Evolutionary conservation across 2,797 vertebrate species (phyloP).

Genomic region (Psittacula derbiana): DNA sequence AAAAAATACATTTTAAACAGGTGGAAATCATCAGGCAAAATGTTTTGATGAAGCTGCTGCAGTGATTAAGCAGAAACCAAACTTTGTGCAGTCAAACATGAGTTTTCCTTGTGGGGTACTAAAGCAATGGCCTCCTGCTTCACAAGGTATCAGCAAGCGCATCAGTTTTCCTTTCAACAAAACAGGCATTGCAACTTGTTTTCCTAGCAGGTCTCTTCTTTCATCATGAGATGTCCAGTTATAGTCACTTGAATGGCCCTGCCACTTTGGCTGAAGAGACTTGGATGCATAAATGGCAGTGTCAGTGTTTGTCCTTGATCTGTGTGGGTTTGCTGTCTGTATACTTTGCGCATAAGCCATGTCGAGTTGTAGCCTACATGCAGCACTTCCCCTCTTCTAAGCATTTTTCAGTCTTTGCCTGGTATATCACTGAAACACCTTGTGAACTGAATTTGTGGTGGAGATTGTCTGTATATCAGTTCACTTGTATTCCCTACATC

Average conservation of each 20-base stretch:
- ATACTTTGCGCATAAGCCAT: neutral
- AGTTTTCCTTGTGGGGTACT: neutral
- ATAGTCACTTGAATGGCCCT: no score
- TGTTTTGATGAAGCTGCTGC: neutral
- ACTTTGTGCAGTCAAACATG: neutral
- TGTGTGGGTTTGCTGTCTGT: neutral
- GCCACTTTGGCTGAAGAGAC: neutral
- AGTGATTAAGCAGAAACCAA: neutral
- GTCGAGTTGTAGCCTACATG: neutral
- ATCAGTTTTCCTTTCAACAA: neutral
- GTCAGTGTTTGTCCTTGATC: neutral
- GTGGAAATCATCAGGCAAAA: neutral
- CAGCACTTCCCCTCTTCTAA: neutral
- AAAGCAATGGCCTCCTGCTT: neutral
- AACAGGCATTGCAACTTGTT: neutral
- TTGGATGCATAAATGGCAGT: neutral
- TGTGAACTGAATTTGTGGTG: neutral
- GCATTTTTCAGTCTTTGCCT: neutral
- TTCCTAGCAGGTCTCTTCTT: neutral
- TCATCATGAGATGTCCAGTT: fast-evolving
- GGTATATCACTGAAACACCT: neutral
- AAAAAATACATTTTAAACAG: neutral
- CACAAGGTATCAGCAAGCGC: neutral
- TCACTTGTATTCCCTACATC: neutral
- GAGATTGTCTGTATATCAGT: neutral